phyloP scores from a whole-genome alignment of 2,888 invertebrate species.

The Ryuthela nishihirai region DNA sequence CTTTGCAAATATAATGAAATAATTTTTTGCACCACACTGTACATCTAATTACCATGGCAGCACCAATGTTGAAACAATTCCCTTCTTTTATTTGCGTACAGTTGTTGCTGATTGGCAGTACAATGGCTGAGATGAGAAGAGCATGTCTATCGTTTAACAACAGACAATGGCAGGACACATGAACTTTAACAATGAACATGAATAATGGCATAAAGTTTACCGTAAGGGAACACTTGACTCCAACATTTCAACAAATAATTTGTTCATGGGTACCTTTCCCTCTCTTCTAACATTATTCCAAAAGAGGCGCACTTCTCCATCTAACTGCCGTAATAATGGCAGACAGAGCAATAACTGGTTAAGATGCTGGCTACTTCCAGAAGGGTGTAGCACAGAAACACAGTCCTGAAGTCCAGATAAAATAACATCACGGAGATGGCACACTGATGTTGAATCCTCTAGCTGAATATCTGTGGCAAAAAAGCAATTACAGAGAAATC shows the following conservation, averaged over 20 bases:
- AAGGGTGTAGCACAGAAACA: slow-evolving; percentile 66
- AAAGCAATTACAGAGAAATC: too few relatives aligned
- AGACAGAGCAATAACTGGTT: slow-evolving; percentile 75
- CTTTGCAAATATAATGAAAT: too few relatives aligned
- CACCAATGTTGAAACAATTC: too few relatives aligned
- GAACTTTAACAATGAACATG: slow-evolving; percentile 26
- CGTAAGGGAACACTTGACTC: slow-evolving; percentile 38
- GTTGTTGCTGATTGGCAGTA: too few relatives aligned
- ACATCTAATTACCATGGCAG: too few relatives aligned
- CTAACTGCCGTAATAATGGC: slow-evolving; percentile 84
- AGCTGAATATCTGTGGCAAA: slow-evolving; percentile 71
- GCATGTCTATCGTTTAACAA: too few relatives aligned
- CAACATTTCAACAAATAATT: slow-evolving; percentile 63
- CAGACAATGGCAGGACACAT: slow-evolving; percentile 29
- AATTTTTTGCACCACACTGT: too few relatives aligned
- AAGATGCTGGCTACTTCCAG: slow-evolving; percentile 58
- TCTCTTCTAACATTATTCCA: slow-evolving; percentile 86
- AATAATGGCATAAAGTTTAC: slow-evolving; percentile 21
- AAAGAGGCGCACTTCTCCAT: slow-evolving; percentile 81
- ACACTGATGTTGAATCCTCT: slow-evolving; percentile 79
- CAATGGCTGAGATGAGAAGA: too few relatives aligned
- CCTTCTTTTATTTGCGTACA: too few relatives aligned
- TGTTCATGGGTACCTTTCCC: slow-evolving; percentile 89
- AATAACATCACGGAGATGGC: slow-evolving; percentile 82
- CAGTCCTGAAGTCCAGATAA: slow-evolving; percentile 82